Evolutionary conservation across 2,888 invertebrate species (phyloP), one percentile per base, ranked within the genome.

Genomic region (Amphiduros pacificus): DNA sequence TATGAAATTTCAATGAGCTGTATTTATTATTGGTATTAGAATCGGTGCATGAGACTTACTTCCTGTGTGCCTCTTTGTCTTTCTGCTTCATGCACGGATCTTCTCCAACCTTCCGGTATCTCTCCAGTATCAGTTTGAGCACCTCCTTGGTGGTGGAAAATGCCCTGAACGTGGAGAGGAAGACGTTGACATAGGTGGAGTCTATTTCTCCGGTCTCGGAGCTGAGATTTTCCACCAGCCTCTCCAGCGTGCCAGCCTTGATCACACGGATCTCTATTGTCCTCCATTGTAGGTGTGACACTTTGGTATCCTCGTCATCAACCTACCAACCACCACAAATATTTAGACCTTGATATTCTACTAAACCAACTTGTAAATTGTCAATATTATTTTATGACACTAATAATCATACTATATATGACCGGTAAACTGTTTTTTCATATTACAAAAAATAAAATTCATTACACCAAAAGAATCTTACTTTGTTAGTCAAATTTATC

Each of bases 171-270:
- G 95, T 95, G 71, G 94, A 93, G 73, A 99, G 88, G 85, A 99
- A 98, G 55, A 97, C 94, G 84, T 96, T 78, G 83, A 98, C 93
- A 84, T 97, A 96, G 32, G 96, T 94, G 65, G 95, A 95, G 86
- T 99, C 97, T 74, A 97, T 87, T 84, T 96, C 95, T 50, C 96
- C 96, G 77, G 94, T 92, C 82, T 95, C 95, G 61, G 93, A 93
- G 66, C 93, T 92, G 72, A 97, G 86, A 62, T 93, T 92, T 84
- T 96, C 96, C 61, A 99, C 94, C 68, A 99, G 87, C 75, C 91
- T 90, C 78, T 93, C 91, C 72, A 98, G 88, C 2, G 96, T 94
- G 60, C 96, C 99, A 20, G 96, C 96, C 85, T 97, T 97, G 71
- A 99, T 75, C 44, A 78, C 77, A 17, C 74, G 67, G 22, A 77